Base-by-base conservation (phyloP, 1,140 invertebrate genomes). In the Meloidogyne floridensis region DNA sequence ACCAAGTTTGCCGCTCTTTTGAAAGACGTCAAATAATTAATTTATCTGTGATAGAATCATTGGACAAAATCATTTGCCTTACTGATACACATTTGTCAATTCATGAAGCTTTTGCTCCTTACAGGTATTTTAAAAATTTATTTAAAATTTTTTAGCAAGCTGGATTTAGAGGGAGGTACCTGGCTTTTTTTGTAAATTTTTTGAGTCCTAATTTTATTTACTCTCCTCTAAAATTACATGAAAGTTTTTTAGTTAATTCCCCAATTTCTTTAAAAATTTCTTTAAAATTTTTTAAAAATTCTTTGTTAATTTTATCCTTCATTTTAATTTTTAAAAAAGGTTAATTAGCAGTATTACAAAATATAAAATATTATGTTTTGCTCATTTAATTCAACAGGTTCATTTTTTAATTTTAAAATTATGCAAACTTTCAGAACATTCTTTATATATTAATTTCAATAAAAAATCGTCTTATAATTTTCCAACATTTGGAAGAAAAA, bases 1-100 rank as follows among this genome's bases (percentile, higher is more conserved):
- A 77, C 13, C 81, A 83, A 84, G 71, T 87, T 7, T 65, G 73
- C 20, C 73, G 85, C 43, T 69, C 76, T 75, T 85, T 85, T 70
- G 80, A 83, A 59, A 79, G 77, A 72, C 86, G 84, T 42, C 43
- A 82, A 13, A 87, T 85, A 53, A 76, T 51, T 54, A 86, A 87
- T 13, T 75, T 85, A 13, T 56, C 77, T 65, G 77, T 85, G 13
- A 82, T 85, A 9, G 85, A 85, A 74, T 69, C 65, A 15, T 82
- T 81, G 13, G 81, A 87, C 72, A 18, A 86, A 54, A 72, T 85
- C 56, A 20, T 85, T 8, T 85, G 82, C 32, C 54, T 84, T n/a
- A 87, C 85, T 18, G 84, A 86, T 32, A 7, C 9, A 1, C 76
- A 76, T 32, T 69, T 85, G 51, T 75, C 79, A 18, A 72, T 87